These are phyloP conservation scores for Scaeva pyrastri DNA, from an alignment of 2,888 invertebrate genomes.

Conservation along the genomic window DNA sequence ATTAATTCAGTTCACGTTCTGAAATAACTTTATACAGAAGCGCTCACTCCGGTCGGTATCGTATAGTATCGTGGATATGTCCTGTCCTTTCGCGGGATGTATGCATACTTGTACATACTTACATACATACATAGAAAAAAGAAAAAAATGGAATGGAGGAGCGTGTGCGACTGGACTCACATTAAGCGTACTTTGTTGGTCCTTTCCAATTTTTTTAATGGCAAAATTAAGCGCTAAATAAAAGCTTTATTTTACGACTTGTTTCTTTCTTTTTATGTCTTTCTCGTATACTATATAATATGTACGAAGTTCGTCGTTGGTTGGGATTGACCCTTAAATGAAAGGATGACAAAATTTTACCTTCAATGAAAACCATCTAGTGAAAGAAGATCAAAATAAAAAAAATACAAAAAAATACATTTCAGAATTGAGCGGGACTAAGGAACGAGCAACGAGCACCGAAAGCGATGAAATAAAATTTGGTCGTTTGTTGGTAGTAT, in stretches of 20 bases:
- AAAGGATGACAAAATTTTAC: slow-evolving; percentile 75
- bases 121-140: background rate
- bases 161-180: slow-evolving; percentile 62
- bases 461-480: slow-evolving; percentile 10
- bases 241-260: slow-evolving; percentile 76
- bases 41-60: slow-evolving; percentile 24
- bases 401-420: background rate
- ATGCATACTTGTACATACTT: background rate
- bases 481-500: slow-evolving; percentile 51
- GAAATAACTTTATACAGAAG: slow-evolving; percentile 68
- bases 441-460: no score
- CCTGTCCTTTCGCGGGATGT: slow-evolving; percentile 49
- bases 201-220: slow-evolving; percentile 77
- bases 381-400: slow-evolving; percentile 11
- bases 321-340: slow-evolving; percentile 73
- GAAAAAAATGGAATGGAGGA: slow-evolving; percentile 24
- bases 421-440: background rate
- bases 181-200: slow-evolving; percentile 73
- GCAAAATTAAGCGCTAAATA: slow-evolving; percentile 77
- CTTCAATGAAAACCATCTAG: slow-evolving; percentile 48
- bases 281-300: slow-evolving; percentile 60
- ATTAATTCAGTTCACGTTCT: slow-evolving; percentile 76
- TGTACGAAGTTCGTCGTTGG: slow-evolving; percentile 29
- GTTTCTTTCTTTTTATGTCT: slow-evolving; percentile 70
- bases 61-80: slow-evolving; percentile 21